Evolutionary conservation across 2,797 vertebrate genomes (phyloP).

Genomic region (Muraenolepis orangiensis): DNA sequence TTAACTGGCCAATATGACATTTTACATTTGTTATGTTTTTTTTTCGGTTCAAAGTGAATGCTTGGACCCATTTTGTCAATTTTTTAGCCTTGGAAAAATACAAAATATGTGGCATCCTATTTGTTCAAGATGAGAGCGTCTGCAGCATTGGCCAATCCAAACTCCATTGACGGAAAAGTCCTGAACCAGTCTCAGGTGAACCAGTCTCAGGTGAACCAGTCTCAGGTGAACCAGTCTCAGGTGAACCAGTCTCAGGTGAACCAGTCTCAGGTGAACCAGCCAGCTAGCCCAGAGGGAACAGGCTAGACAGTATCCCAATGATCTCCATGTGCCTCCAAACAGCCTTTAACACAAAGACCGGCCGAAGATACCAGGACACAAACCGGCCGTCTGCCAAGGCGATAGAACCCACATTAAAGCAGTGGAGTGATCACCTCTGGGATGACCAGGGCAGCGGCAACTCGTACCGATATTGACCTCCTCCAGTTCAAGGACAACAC

Average conservation of each 20-base stretch:
- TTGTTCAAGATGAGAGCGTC: constrained; percentile 7
- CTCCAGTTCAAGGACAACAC: constrained; percentile 36
- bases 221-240: constrained; percentile 38
- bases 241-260: constrained; percentile 44
- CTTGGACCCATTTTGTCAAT: neutral
- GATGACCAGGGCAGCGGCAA: constrained; percentile 27
- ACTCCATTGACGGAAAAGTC: constrained; percentile 41
- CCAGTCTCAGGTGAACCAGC: constrained; percentile 40
- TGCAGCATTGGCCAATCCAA: constrained; percentile 26
- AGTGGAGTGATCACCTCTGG: constrained; percentile 12
- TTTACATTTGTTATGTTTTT: neutral
- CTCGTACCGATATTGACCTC: constrained; percentile 35
- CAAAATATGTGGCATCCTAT: neutral
- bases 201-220: constrained; percentile 42
- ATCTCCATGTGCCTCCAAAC: constrained; percentile 32
- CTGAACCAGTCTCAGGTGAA: constrained; percentile 43
- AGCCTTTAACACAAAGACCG: constrained; percentile 2
- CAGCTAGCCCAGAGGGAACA: constrained; percentile 48
- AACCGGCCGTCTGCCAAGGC: neutral
- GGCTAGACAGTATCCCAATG: constrained; percentile 24
- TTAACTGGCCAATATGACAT: neutral
- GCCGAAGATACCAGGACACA: neutral
- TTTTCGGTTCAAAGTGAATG: neutral
- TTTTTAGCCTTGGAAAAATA: neutral
- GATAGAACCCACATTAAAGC: neutral